Percentiles rank a stretch among this genome's conserved stretches.
phyloP scores from a whole-genome alignment of 2,113 vertebrate genomes.

The Morone chrysops region DNA sequence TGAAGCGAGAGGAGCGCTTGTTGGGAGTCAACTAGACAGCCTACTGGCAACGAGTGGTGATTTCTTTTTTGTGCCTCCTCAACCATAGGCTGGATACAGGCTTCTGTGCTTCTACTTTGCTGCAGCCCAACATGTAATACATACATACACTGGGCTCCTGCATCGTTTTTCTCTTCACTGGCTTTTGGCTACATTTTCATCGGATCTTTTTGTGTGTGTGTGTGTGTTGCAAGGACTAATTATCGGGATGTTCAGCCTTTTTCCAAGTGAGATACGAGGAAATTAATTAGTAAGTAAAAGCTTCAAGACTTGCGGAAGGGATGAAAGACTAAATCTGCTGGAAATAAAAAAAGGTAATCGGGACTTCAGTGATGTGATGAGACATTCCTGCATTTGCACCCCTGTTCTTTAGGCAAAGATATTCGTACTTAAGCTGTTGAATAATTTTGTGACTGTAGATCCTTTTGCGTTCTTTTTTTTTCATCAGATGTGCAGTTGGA shows the following conservation, averaged over 20 bases:
- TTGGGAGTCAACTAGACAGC: constrained; percentile 75
- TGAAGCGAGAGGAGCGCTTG: constrained; percentile 79
- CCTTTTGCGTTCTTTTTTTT: constrained; percentile 43
- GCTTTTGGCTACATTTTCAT: constrained; percentile 53
- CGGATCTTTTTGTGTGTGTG: constrained; percentile 40
- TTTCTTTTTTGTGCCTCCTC: constrained; percentile 55
- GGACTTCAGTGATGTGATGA: constrained; percentile 73
- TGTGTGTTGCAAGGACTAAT: constrained; percentile 64
- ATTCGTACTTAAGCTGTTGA: constrained; percentile 73
- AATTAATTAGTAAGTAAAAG: constrained; percentile 73
- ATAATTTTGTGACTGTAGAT: constrained; percentile 64
- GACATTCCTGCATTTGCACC: constrained; percentile 64
- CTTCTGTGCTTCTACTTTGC: constrained; percentile 62
- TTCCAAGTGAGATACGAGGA: constrained; percentile 64
- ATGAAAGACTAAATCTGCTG: constrained; percentile 63
- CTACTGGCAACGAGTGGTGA: constrained; percentile 70
- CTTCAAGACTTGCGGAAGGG: constrained; percentile 61
- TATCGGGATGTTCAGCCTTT: constrained; percentile 56
- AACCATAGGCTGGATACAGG: constrained; percentile 72
- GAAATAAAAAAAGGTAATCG: constrained; percentile 77
- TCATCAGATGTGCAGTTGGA: constrained; percentile 63
- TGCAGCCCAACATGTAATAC: constrained; percentile 60
- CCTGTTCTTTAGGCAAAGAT: constrained; percentile 56
- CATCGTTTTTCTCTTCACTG: constrained; percentile 55
- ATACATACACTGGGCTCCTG: constrained; percentile 42